Evolutionary conservation across 2,113 vertebrate genomes (phyloP).

Genomic region (Mastomys coucha): DNA sequence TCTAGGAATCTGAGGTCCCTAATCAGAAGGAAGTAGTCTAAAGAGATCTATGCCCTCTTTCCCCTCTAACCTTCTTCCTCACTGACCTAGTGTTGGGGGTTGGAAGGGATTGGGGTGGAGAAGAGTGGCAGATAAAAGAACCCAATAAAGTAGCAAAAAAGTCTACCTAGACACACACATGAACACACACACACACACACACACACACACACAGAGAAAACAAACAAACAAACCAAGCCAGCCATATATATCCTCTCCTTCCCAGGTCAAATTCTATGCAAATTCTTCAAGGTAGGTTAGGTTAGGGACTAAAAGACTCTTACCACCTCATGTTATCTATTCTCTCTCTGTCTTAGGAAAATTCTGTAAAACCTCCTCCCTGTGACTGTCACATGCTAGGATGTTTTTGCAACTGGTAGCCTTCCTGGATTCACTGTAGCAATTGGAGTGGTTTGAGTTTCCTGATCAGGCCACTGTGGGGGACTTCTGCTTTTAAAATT

Average conservation of each 20-base stretch:
- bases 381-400: not conserved
- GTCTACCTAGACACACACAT: too few relatives aligned
- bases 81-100: too few relatives aligned
- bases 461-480: not conserved
- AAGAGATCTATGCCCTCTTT: too few relatives aligned
- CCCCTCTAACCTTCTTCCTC: too few relatives aligned
- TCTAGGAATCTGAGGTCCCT: too few relatives aligned
- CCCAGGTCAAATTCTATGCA: constrained; percentile 9
- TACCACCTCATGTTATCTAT: not conserved
- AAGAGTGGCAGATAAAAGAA: too few relatives aligned
- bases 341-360: not conserved
- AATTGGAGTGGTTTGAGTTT: not conserved
- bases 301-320: not conserved
- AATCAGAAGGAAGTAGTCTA: too few relatives aligned
- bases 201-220: not conserved
- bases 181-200: not conserved
- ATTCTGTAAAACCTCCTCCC: not conserved
- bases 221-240: not conserved
- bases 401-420: not conserved
- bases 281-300: not conserved
- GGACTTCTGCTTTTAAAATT: not conserved
- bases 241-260: not conserved
- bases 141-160: too few relatives aligned
- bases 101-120: too few relatives aligned
- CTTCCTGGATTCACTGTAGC: not conserved